A percentile compares a stretch with the other conserved stretches of the same genome.
Conservation (phyloP, 2,797 vertebrate species). For the Heterohyrax brucei region DNA sequence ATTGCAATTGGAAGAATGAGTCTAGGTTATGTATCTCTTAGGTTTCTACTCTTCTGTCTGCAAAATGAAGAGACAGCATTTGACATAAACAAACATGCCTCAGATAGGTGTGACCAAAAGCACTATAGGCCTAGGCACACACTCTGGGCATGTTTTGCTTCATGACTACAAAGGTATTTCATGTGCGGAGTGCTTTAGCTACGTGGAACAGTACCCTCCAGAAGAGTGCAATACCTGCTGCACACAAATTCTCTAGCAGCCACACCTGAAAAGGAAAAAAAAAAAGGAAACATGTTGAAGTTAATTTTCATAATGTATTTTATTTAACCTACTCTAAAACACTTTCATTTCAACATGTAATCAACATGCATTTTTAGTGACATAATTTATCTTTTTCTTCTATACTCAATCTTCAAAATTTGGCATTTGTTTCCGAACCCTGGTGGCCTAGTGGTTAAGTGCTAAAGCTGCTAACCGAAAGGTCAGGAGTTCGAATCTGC, state of each 20-base stretch:
- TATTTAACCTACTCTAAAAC: not conserved
- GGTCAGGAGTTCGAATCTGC: no score
- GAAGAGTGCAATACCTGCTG: not conserved
- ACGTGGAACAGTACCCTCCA: not conserved
- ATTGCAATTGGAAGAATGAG: not conserved
- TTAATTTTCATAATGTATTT: constrained; percentile 25
- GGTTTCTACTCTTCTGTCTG: constrained; percentile 38
- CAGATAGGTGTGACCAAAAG: not conserved
- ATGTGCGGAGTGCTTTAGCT: not conserved
- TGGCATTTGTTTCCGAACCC: not conserved
- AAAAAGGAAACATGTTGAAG: not conserved
- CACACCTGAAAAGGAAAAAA: constrained; percentile 12
- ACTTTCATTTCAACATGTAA: constrained; percentile 44
- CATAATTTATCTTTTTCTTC: not conserved
- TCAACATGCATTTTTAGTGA: not conserved
- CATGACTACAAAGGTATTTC: constrained; percentile 36
- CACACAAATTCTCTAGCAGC: constrained; percentile 15
- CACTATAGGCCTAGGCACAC: not conserved
- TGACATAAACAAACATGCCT: not conserved
- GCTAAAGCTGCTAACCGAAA: no score
- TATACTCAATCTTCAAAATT: not conserved
- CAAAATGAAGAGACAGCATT: constrained; percentile 42
- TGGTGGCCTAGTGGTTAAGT: no score
- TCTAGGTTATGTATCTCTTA: constrained; percentile 42
- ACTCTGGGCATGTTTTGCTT: not conserved